Conservation (phyloP, 1,140 invertebrate genomes). For the Penaeus chinensis region DNA sequence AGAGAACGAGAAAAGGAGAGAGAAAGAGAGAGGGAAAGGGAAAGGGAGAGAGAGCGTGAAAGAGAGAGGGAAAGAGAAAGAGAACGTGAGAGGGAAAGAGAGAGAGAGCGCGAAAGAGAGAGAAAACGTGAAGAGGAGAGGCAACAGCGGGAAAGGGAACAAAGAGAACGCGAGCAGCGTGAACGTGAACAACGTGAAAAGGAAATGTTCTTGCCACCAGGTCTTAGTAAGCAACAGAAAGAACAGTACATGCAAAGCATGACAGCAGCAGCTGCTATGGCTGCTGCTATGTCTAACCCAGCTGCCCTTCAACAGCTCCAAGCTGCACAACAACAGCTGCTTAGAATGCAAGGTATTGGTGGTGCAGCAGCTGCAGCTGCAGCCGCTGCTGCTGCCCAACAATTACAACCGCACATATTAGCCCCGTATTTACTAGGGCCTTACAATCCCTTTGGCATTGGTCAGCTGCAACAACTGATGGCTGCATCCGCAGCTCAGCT, state of each 20-base stretch:
- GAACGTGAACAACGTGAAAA: slow-evolving; percentile 62
- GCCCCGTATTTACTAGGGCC: slow-evolving; percentile 80
- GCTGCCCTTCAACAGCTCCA: slow-evolving; percentile 67
- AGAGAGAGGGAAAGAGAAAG: slow-evolving; percentile 57
- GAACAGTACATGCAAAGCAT: slow-evolving; percentile 64
- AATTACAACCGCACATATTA: slow-evolving; percentile 81
- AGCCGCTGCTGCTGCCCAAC: slow-evolving; percentile 66
- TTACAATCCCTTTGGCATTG: slow-evolving; percentile 70
- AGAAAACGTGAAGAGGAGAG: slow-evolving; percentile 56
- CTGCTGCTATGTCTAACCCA: slow-evolving; percentile 78
- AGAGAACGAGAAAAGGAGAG: slow-evolving; percentile 54
- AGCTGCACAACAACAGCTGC: slow-evolving; percentile 71
- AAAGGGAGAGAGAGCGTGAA: slow-evolving; percentile 57
- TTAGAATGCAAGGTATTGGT: slow-evolving; percentile 61
- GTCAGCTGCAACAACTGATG: slow-evolving; percentile 88
- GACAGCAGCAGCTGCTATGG: slow-evolving; percentile 72
- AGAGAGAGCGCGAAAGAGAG: slow-evolving; percentile 59
- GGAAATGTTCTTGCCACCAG: slow-evolving; percentile 64
- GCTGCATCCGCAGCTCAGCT: slow-evolving; percentile 77
- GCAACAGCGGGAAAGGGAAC: slow-evolving; percentile 58
- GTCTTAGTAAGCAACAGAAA: slow-evolving; percentile 64
- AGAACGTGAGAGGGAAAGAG: slow-evolving; percentile 59
- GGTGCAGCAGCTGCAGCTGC: slow-evolving; percentile 68
- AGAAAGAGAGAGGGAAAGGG: slow-evolving; percentile 53
- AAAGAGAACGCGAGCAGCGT: slow-evolving; percentile 61